A percentile compares a stretch with the other conserved stretches of the same genome.
Conservation (phyloP, 2,797 vertebrate genomes). For the Cheirogaleus major region DNA sequence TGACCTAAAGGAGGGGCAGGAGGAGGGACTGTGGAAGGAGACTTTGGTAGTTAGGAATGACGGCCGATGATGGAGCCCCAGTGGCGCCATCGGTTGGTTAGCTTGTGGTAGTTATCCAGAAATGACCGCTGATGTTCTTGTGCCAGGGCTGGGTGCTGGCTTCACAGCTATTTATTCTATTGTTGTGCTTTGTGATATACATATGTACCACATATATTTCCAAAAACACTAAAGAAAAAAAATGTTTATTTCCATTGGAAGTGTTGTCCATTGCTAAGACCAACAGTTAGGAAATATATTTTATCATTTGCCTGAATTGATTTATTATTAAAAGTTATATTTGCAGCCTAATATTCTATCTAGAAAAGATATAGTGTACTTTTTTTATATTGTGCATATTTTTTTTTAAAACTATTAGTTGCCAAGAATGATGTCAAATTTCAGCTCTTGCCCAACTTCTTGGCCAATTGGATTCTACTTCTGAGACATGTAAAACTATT, state of each 20-base stretch:
- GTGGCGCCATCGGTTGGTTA: too few species aligned
- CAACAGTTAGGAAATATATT: slow-evolving; percentile 23
- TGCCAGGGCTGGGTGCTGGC: not conserved
- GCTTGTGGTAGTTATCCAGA: not conserved
- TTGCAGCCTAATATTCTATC: slow-evolving; percentile 69
- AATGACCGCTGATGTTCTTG: not conserved
- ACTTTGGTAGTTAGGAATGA: not conserved
- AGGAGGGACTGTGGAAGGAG: not conserved
- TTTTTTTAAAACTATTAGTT: slow-evolving; percentile 88
- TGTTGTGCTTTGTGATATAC: not conserved
- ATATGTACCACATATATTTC: not conserved
- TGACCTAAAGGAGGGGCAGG: not conserved
- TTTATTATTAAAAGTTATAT: slow-evolving; percentile 70
- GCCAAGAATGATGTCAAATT: slow-evolving; percentile 98
- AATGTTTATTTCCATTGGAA: not conserved
- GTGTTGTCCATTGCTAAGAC: not conserved
- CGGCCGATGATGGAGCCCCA: too few species aligned
- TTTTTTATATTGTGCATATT: slow-evolving; percentile 80
- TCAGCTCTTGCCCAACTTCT: slow-evolving; percentile 89
- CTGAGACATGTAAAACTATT: slow-evolving; percentile 96
- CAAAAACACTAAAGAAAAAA: not conserved
- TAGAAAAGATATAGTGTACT: slow-evolving; percentile 77
- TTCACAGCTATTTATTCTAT: not conserved
- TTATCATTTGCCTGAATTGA: not conserved
- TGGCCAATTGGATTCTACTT: slow-evolving; percentile 91